Percentiles rank a stretch among this genome's conserved stretches.
phyloP scores from a whole-genome alignment of 2,888 invertebrate genomes.

The Scelioninae gen. 2 region DNA sequence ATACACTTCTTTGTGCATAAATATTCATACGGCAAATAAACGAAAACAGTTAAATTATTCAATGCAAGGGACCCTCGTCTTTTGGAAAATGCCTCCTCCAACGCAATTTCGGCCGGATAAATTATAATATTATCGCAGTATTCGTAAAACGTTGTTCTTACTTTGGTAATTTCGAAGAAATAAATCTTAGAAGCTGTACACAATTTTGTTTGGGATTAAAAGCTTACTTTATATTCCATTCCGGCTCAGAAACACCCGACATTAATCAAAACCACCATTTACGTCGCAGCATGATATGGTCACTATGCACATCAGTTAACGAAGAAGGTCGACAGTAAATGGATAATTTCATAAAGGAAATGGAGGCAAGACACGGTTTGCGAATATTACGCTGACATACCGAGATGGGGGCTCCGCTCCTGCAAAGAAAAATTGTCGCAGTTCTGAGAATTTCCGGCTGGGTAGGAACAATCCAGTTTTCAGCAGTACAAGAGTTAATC shows the following conservation, averaged over 20 bases:
- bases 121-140: too few species aligned
- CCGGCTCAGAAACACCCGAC: constrained; percentile 65
- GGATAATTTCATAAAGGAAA: constrained; percentile 87
- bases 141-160: constrained; percentile 82
- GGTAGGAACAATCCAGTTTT: constrained; percentile 74
- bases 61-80: too few species aligned
- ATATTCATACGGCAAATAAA: too few species aligned
- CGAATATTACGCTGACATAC: constrained; percentile 90
- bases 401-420: constrained; percentile 81
- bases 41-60: too few species aligned
- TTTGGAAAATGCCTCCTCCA: too few species aligned
- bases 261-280: constrained; percentile 49
- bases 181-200: constrained; percentile 19
- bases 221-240: constrained; percentile 30
- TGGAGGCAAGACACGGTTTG: constrained; percentile 90
- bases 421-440: constrained; percentile 89
- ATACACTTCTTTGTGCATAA: too few species aligned
- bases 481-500: constrained; percentile 28
- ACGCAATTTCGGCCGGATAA: too few species aligned
- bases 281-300: constrained; percentile 85
- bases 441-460: constrained; percentile 82
- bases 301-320: constrained; percentile 87
- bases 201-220: constrained; percentile 32
- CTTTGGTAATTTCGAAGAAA: constrained; percentile 78
- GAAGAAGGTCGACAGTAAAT: constrained; percentile 86